These are phyloP conservation scores for Smittia sp. DNA, from an alignment of 2,888 invertebrate genomes.

Conservation along the genomic window DNA sequence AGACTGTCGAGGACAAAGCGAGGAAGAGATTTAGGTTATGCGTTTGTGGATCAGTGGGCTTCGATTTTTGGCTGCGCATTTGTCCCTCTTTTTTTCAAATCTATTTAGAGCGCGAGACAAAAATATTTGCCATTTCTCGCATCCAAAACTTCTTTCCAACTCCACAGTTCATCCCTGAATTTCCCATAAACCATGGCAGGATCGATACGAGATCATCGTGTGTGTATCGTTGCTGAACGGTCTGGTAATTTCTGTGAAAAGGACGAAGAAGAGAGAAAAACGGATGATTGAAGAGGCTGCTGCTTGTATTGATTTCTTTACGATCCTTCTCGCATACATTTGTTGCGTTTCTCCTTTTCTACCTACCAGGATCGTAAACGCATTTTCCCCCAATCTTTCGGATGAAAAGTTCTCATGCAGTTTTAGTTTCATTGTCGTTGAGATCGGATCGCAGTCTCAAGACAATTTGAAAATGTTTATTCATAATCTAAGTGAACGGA, in stretches of 20 bases:
- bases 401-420: conserved; percentile 1
- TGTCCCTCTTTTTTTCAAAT: too few relatives aligned
- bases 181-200: too few relatives aligned
- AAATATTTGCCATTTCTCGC: too few relatives aligned
- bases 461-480: not conserved
- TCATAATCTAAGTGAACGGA: not conserved
- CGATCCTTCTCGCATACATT: conserved; percentile 14
- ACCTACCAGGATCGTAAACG: conserved; percentile 25
- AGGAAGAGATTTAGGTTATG: too few relatives aligned
- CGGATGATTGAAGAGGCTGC: conserved; percentile 29
- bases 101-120: too few relatives aligned
- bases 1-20: too few relatives aligned
- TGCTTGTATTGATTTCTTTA: conserved; percentile 38
- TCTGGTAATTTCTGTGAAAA: not conserved
- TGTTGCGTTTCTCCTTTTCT: conserved; percentile 19
- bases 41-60: too few relatives aligned
- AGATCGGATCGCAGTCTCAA: not conserved
- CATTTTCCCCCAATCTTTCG: conserved; percentile 32
- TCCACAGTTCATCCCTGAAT: too few relatives aligned
- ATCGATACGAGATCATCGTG: too few relatives aligned
- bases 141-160: too few relatives aligned
- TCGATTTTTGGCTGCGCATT: too few relatives aligned
- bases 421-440: not conserved
- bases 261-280: not conserved
- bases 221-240: not conserved